phyloP scores from a whole-genome alignment of 2,888 invertebrate species.

The Dynastes grantii region DNA sequence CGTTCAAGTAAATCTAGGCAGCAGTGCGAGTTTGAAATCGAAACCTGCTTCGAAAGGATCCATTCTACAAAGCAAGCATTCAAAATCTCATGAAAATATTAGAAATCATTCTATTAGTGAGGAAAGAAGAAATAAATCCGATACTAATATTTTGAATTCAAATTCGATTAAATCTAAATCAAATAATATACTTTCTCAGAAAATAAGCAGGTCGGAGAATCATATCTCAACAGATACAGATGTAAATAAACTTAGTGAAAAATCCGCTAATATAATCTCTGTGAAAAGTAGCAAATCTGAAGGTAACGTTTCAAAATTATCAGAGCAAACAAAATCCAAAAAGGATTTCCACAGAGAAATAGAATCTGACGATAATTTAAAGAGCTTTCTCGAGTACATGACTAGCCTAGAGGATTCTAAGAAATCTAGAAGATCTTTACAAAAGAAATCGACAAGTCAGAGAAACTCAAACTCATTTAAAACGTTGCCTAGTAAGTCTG shows the following conservation, averaged over 20 bases:
- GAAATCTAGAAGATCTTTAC: conserved; percentile 22
- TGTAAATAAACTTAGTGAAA: conserved; percentile 13
- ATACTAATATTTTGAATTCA: background rate
- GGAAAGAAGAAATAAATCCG: background rate
- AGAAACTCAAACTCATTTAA: conserved; percentile 45
- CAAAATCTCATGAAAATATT: background rate
- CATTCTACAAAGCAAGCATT: background rate
- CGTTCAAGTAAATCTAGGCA: conserved; percentile 11
- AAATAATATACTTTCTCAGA: background rate
- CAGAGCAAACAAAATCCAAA: background rate
- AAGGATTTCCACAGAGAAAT: background rate
- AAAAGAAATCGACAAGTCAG: conserved; percentile 12
- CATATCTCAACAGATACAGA: background rate
- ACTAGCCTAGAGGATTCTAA: conserved; percentile 36
- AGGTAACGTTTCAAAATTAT: conserved; percentile 11
- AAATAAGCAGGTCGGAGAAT: conserved; percentile 26
- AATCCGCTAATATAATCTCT: conserved; percentile 5
- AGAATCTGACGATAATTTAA: conserved; percentile 38
- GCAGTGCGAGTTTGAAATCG: background rate
- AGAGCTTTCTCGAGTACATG: conserved; percentile 48
- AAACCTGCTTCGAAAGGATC: background rate
- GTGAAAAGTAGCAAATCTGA: background rate
- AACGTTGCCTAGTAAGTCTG: conserved; percentile 41
- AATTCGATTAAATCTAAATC: background rate
- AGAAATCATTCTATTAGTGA: background rate